Base-by-base conservation (phyloP, 2,888 invertebrate species). In the Orthonychiurus folsomi region DNA sequence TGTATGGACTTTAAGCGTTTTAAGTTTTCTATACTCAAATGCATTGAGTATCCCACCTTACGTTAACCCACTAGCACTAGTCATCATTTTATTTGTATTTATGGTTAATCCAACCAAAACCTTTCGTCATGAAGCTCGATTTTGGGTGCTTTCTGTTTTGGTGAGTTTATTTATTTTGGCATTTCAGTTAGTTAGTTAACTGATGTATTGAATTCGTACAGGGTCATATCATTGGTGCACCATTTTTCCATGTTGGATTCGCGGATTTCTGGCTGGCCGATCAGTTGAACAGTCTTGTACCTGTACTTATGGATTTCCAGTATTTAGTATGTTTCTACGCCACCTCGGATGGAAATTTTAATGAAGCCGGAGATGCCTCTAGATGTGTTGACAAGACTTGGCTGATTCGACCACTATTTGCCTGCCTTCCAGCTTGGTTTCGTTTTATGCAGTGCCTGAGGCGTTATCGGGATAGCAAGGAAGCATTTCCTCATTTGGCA, bases 261-360 rank as follows among this genome's bases (percentile, higher is more conserved):
- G 94, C 96, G 25, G 96, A 97, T 80, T 97, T 97, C 83, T 97
- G 96, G 96, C 85, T 97, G 77, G 96, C 94, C 3, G 96, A 97
- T 81, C 97, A 97, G 78, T 81, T 96, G 75, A 97, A 95, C 78
- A 95, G 95, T 61, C 82, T 99, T 69, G 88, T 85, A 0, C 88
- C 87, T 0, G 89, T 93, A 2, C 84, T 99, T 69, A 80, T 94
- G 18, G 99, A 99, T 78, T 87, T 96, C 75, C 94, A 97, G 75
- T 99, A 90, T 78, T 83, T 96, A 68, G 78, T 90, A 27, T 95
- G 96, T 74, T 95, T 94, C 79, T 99, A 96, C 76, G 81, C 86
- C 2, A 86, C 85, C 0, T 88, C 88, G 70, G 84, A 84, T 2
- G 73, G 72, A 20, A 63, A 71, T 58, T 70, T 72, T 60, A 66